A percentile compares a stretch with the other conserved stretches of the same genome.
Evolutionary conservation across 2,113 vertebrate species (phyloP).

Genomic region (Melozone crissalis): DNA sequence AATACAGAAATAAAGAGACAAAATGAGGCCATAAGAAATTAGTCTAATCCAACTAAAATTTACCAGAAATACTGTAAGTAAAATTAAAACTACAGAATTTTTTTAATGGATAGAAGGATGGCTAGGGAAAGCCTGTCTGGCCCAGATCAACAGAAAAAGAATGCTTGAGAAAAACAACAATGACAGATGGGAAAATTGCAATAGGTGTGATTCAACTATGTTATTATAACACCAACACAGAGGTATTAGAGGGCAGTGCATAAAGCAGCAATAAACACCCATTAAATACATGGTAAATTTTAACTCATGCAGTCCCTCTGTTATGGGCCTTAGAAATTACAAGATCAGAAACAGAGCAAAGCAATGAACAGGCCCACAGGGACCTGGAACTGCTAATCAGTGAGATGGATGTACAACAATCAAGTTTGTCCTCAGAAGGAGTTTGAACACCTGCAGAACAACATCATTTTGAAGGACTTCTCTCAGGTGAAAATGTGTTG

Average conservation of each 20-base stretch:
- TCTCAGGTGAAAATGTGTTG: not conserved
- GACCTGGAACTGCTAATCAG: not conserved
- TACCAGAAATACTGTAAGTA: constrained; percentile 33
- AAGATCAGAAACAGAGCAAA: not conserved
- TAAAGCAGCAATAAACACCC: not conserved
- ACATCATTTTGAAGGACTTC: not conserved
- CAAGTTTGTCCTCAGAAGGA: not conserved
- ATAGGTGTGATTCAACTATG: not conserved
- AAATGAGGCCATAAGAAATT: constrained; percentile 68
- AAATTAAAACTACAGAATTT: not conserved
- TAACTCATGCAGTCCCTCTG: not conserved
- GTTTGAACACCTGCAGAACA: not conserved
- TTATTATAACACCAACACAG: not conserved
- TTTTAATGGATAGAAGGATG: not conserved
- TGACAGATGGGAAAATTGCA: not conserved
- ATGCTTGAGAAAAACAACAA: not conserved
- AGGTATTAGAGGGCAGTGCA: not conserved
- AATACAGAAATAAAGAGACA: constrained; percentile 66
- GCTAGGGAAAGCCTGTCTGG: not conserved
- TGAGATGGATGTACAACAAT: not conserved
- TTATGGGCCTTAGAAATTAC: not conserved
- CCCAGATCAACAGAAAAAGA: not conserved
- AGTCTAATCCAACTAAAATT: constrained; percentile 42
- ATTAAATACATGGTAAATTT: not conserved
- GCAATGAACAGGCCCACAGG: not conserved